Base-by-base conservation (phyloP, 2,113 vertebrate species). In the Oostethus manadensis region DNA sequence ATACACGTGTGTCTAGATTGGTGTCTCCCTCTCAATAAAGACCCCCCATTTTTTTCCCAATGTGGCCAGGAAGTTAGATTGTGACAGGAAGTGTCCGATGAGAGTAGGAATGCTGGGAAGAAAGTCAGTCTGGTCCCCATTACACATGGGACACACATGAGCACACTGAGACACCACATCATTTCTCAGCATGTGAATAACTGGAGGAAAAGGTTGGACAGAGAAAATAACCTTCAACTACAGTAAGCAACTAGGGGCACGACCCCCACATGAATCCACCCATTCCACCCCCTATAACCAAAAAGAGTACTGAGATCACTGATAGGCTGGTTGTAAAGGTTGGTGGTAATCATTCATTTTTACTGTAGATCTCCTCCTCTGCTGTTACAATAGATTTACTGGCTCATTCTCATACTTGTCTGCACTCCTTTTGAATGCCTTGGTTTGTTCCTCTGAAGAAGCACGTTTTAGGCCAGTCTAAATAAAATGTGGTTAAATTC, bases 51-150 rank as follows among this genome's bases (percentile, higher is more conserved):
- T 42, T 61, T 64, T 60, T 43, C 40, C 23, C 43, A 56, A 5
- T 22, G 23, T 46, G 66, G 43, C 53, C 5, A 81, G 69, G 66
- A 82, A 71, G 71, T 75, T 51, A 82, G 74, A 75, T 74, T 59
- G 67, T 53, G 68, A 74, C 51, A 81, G 87, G 88, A 90, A 88
- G 70, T 88, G 76, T 86, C 64, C 46, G 64, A 62, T 74, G 64
- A 66, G 47, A 67, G 68, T 42, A 82, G 75, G 81, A 90, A 88
- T 88, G 84, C 61, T 75, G 70, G 64, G 71, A 79, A 80, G 72
- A 63, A 53, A 47, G 1, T 15, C 40, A 13, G 22, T 35, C 42
- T 42, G 60, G 64, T 67, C 8, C n/a, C 22, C 15, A 29, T 44
- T 69, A 49, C 55, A 55, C 42, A 46, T 20, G 17, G 51, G 8